Percentiles rank a stretch among this genome's conserved stretches.
These are phyloP conservation scores for Telenomus remus DNA, from an alignment of 1,140 invertebrate species.

Conservation along the genomic window DNA sequence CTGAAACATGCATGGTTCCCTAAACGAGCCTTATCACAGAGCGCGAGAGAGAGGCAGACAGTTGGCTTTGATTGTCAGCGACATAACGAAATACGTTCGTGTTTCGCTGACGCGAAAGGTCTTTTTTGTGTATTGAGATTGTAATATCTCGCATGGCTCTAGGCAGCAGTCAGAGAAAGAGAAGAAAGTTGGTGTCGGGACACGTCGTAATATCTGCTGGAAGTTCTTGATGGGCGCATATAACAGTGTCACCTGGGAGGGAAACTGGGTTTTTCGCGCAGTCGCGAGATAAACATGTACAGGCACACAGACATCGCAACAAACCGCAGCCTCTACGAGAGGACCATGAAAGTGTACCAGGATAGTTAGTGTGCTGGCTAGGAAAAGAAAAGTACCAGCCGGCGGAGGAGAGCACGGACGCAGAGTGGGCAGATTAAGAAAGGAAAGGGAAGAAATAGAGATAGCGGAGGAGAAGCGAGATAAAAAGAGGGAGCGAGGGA, in stretches of 20 bases:
- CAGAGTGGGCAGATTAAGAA: constrained; percentile 14
- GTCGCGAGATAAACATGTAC: constrained; percentile 16
- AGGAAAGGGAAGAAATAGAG: constrained; percentile 47
- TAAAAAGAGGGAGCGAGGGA: constrained; percentile 39
- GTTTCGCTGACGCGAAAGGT: constrained; percentile 19
- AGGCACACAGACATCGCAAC: constrained; percentile 20
- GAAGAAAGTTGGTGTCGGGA: too few species aligned
- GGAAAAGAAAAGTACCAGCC: constrained; percentile 45
- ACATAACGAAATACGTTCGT: constrained; percentile 7
- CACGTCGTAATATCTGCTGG: constrained; percentile 40
- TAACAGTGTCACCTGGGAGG: constrained; percentile 48
- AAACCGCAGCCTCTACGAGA: constrained; percentile 32
- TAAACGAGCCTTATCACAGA: too few species aligned
- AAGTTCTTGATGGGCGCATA: constrained; percentile 44
- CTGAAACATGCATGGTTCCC: too few species aligned
- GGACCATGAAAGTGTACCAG: constrained; percentile 59
- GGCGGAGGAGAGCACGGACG: constrained; percentile 17
- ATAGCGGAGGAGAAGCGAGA: constrained; percentile 23
- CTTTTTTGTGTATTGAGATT: constrained; percentile 24
- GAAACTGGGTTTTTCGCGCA: constrained; percentile 37
- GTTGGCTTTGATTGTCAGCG: constrained; percentile 3
- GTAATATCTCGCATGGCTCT: constrained; percentile 47
- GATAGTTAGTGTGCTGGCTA: constrained; percentile 41
- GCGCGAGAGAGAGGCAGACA: background rate
- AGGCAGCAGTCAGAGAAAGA: too few species aligned